A percentile compares a stretch with the other conserved stretches of the same genome.
phyloP scores from a whole-genome alignment of 1,140 invertebrate genomes.

The Steinernema khuongi region DNA sequence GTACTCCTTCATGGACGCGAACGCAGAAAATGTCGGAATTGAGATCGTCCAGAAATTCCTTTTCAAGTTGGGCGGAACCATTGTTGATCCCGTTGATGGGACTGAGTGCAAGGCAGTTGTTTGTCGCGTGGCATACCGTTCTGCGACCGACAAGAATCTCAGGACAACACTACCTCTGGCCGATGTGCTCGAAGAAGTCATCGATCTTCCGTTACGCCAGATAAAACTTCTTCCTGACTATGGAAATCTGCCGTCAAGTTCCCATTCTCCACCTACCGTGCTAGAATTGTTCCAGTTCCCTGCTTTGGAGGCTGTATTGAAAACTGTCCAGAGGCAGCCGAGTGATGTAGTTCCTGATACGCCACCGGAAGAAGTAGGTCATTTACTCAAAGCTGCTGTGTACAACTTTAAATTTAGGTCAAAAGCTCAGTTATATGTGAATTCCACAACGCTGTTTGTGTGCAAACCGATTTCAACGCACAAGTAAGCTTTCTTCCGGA shows the following conservation, averaged over 20 bases:
- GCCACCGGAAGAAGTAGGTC: neutral
- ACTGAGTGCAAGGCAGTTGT: conserved; percentile 44
- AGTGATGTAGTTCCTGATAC: conserved; percentile 24
- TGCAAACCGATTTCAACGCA: conserved; percentile 56
- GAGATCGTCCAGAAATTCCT: conserved; percentile 44
- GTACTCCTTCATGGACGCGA: conserved; percentile 43
- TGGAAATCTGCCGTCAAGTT: neutral
- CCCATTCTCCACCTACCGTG: conserved; percentile 26
- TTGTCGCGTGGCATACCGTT: conserved; percentile 35
- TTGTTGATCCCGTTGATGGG: neutral
- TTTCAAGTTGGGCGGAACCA: conserved; percentile 37
- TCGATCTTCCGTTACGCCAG: neutral
- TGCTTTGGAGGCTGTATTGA: conserved; percentile 47
- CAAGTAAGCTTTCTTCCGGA: conserved; percentile 54
- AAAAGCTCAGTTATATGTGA: conserved; percentile 47
- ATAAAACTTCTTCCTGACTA: neutral
- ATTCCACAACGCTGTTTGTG: conserved; percentile 47
- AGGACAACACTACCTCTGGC: neutral
- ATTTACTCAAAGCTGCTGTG: conserved; percentile 1
- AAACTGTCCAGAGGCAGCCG: conserved; percentile 38
- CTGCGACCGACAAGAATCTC: neutral
- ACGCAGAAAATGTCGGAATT: conserved; percentile 37
- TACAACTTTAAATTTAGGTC: conserved; percentile 25
- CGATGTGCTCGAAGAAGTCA: neutral
- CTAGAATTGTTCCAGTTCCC: conserved; percentile 54